A percentile compares a stretch with the other conserved stretches of the same genome.
Evolutionary conservation across 1,140 invertebrate species (phyloP).

Genomic region (Dendrolimus kikuchii): DNA sequence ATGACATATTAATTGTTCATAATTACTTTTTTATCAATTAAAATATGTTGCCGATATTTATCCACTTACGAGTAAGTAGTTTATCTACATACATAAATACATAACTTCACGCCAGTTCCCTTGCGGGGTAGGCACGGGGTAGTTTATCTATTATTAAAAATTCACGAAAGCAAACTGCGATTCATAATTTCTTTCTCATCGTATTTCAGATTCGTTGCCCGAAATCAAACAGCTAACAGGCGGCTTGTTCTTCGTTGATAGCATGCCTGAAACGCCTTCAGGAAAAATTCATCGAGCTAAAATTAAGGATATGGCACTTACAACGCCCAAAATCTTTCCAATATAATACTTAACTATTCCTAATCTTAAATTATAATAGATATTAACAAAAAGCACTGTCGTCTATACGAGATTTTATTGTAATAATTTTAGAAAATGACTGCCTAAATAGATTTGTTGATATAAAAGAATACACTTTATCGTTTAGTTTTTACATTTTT

Average conservation of each 20-base stretch:
- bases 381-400: too few species aligned
- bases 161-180: not conserved
- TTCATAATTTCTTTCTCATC: constrained; percentile 2
- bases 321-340: constrained; percentile 7
- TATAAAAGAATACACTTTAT: too few species aligned
- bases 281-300: constrained; percentile 19
- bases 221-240: constrained; percentile 12
- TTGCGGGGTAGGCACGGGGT: too few species aligned
- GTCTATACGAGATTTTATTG: too few species aligned
- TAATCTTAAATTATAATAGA: too few species aligned
- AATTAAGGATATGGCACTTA: constrained; percentile 16
- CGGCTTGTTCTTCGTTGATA: constrained; percentile 19
- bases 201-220: constrained; percentile 16
- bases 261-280: constrained; percentile 15
- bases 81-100: too few species aligned
- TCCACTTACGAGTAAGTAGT: constrained; percentile 2
- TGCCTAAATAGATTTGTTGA: too few species aligned
- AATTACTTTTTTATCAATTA: constrained; percentile 1
- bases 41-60: constrained; percentile 1
- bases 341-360: not conserved
- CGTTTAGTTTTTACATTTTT: too few species aligned
- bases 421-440: too few species aligned
- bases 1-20: constrained; percentile 4
- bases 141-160: not conserved
- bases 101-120: too few species aligned